Percentiles rank a stretch among this genome's conserved stretches.
phyloP scores from a whole-genome alignment of 2,113 vertebrate genomes.

The Peromyscus maniculatus region DNA sequence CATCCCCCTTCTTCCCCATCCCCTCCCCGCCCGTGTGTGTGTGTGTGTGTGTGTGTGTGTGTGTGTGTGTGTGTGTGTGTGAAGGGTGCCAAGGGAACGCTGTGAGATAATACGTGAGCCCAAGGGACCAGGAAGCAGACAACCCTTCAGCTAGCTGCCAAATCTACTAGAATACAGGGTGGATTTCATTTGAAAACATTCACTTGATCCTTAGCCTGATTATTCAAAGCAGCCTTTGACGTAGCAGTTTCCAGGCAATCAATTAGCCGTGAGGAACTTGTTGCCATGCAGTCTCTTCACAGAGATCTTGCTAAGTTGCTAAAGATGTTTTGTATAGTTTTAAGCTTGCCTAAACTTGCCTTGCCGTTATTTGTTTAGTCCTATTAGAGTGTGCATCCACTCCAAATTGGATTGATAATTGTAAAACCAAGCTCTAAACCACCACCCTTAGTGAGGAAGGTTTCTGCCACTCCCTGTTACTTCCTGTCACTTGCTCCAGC shows the following conservation, averaged over 20 bases:
- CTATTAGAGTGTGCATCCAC: background rate
- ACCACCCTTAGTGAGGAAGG: background rate
- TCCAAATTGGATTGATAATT: background rate
- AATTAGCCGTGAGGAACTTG: background rate
- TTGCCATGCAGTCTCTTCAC: background rate
- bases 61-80: no score
- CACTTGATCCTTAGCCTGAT: background rate
- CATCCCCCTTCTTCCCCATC: no score
- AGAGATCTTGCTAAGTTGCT: background rate
- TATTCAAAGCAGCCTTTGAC: background rate
- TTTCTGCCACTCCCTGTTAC: background rate
- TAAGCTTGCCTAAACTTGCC: background rate
- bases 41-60: no score
- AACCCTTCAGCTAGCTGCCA: background rate
- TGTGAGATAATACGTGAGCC: background rate
- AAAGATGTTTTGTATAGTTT: conserved; percentile 24
- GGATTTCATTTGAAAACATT: background rate
- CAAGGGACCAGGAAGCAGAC: background rate
- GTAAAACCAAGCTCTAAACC: background rate
- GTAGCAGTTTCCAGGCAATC: background rate
- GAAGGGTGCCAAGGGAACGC: background rate
- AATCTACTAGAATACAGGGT: background rate
- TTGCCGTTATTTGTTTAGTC: background rate
- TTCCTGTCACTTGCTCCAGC: no score
- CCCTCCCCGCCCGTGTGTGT: no score